Base-by-base conservation (phyloP, 2,113 vertebrate species). In the Dendrocopos noguchii region DNA sequence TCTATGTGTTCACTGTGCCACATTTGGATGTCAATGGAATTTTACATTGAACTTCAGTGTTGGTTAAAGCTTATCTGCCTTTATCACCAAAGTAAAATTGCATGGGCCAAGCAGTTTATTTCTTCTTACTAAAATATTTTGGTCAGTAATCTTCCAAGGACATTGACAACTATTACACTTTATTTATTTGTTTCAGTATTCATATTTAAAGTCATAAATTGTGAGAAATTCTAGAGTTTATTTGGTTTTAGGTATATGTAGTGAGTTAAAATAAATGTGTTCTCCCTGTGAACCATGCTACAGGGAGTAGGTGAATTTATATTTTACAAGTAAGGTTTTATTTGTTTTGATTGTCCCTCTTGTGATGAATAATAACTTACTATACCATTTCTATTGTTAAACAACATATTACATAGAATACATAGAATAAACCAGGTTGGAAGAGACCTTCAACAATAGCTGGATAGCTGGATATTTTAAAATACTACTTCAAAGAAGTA, bases 351-450 rank as follows among this genome's bases (percentile, higher is more conserved):
- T 90, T 61, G 11, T 52, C 27, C 15, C 13, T 66, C 56, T 61
- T 86, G 21, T 68, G 65, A 12, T 80, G 39, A 88, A 46, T 42
- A 64, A 57, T 70, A 84, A 53, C 65, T 78, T 66, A 22, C 24
- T 81, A 8, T 70, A 27, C n/a, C 67, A 11, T 90, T 83, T 88
- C 53, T 90, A 9, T 90, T 28, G 88, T 89, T 73, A 90, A 90
- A 61, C 56, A 57, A 64, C 61, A 84, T n/a, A n/a, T n/a, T n/a
- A n/a, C n/a, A n/a, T n/a, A n/a, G n/a, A n/a, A n/a, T n/a, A n/a
- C n/a, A n/a, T n/a, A n/a, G n/a, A n/a, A n/a, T n/a, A n/a, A n/a
- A n/a, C n/a, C n/a, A n/a, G n/a, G n/a, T n/a, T n/a, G n/a, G n/a
- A n/a, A n/a, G n/a, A n/a, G n/a, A n/a, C n/a, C n/a, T n/a, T n/a